Conservation (phyloP, 2,797 vertebrate species). For the Gambusia yucatana region DNA sequence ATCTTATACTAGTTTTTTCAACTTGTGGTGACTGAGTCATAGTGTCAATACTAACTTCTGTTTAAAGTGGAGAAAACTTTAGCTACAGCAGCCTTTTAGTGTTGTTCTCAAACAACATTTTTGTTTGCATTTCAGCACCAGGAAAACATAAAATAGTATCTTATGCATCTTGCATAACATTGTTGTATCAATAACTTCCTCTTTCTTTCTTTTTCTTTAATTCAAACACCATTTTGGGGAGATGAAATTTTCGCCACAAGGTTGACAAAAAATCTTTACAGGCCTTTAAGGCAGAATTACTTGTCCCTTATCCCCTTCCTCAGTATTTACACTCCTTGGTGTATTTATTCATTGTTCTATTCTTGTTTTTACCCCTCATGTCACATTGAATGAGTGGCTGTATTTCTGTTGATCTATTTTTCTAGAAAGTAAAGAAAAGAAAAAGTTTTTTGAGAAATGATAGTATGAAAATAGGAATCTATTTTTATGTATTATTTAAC, state of each 20-base stretch:
- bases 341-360: not conserved
- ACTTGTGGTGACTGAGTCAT: not conserved
- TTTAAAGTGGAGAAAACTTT: not conserved
- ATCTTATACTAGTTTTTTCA: not conserved
- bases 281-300: not conserved
- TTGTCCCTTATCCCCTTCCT: not conserved
- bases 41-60: not conserved
- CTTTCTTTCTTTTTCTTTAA: too few species aligned
- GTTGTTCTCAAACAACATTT: not conserved
- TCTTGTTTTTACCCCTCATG: not conserved
- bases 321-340: not conserved
- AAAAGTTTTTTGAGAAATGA: not conserved
- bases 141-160: not conserved
- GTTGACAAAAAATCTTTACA: not conserved
- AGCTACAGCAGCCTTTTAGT: not conserved
- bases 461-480: not conserved
- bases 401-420: not conserved
- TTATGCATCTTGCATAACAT: not conserved
- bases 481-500: not conserved
- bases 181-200: not conserved
- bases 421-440: too few species aligned
- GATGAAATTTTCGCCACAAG: not conserved
- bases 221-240: not conserved
- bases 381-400: not conserved
- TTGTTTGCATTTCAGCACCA: not conserved